Evolutionary conservation across 2,113 vertebrate genomes (phyloP).

Genomic region (Notothenia coriiceps): DNA sequence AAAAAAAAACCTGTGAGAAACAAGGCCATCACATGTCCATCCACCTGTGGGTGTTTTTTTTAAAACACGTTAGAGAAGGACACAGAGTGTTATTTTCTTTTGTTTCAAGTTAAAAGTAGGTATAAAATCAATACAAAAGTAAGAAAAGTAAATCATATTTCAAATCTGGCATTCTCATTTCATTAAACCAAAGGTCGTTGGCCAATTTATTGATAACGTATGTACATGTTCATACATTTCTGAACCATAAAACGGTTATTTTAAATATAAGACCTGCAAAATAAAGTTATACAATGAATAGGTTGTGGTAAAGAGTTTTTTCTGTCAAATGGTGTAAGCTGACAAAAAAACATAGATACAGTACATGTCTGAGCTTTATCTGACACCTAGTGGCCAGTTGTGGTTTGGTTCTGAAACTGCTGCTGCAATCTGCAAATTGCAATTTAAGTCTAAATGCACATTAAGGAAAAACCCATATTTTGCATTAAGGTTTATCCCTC

Average conservation of each 20-base stretch:
- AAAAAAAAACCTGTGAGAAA: slow-evolving; percentile 68
- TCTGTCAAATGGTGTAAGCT: not conserved
- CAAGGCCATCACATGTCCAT: slow-evolving; percentile 20
- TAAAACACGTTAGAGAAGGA: slow-evolving; percentile 6
- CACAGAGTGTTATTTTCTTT: not conserved
- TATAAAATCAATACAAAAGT: not conserved
- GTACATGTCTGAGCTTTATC: slow-evolving; percentile 38
- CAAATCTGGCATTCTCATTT: not conserved
- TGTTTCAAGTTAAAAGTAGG: slow-evolving; percentile 5
- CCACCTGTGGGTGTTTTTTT: slow-evolving; percentile 42
- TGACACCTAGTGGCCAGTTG: slow-evolving; percentile 75
- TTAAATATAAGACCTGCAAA: not conserved
- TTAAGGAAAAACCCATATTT: not conserved
- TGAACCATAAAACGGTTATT: not conserved
- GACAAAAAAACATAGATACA: not conserved
- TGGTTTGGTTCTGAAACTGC: not conserved
- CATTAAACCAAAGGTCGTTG: not conserved
- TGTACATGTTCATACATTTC: not conserved
- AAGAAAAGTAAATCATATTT: not conserved
- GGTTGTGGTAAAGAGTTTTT: not conserved
- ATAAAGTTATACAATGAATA: slow-evolving; percentile 14
- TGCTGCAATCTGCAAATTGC: not conserved
- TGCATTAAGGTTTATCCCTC: not conserved
- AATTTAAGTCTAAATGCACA: not conserved
- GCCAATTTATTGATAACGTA: not conserved